Evolutionary conservation across 2,113 vertebrate genomes (phyloP), one percentile per base, ranked within the genome.

Genomic region (Periophthalmodon schlosseri): DNA sequence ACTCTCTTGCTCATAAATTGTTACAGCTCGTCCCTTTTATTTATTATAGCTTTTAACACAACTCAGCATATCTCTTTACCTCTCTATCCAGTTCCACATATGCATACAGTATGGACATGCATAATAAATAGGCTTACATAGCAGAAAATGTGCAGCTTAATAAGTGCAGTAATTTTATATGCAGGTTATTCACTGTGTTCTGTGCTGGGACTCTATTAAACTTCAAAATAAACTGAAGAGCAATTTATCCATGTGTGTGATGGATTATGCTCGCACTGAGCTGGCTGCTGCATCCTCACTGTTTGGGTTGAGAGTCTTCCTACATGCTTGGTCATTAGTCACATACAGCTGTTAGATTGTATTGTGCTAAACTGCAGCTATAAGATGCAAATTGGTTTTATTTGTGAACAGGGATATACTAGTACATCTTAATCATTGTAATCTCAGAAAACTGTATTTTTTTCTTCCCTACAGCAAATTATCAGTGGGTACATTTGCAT

Each of bases 71-170:
- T 72, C 46, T 63, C 64, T 78, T 76, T 14, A 52, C 57, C 34
- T 70, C 20, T 61, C 16, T 4, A 68, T 24, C 23, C 58, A 57
- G 21, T 28, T 64, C 28, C 63, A 33, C 61, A 18, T 50, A 36
- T 49, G 50, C 23, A 23, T 11, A 65, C 65, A 58, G 36, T 46
- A 70, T 44, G 58, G 57, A 57, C 54, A 44, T 21, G 46, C 75
- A 80, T 60, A 76, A 76, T 74, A 74, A 86, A 86, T 68, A 10
- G 33, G 76, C 85, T 86, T 74, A 85, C 66, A 18, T 65, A 68
- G 87, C 87, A 90, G 72, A 78, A 86, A 78, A 73, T 64, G 6
- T 74, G 73, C 87, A 83, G 87, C 34, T 77, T 87, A 86, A 79
- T 89, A 77, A 81, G 78, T 67, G 20, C 73, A 76, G 80, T 87